phyloP scores from a whole-genome alignment of 92 coral and sea anemone species.

The Porites evermanni region DNA sequence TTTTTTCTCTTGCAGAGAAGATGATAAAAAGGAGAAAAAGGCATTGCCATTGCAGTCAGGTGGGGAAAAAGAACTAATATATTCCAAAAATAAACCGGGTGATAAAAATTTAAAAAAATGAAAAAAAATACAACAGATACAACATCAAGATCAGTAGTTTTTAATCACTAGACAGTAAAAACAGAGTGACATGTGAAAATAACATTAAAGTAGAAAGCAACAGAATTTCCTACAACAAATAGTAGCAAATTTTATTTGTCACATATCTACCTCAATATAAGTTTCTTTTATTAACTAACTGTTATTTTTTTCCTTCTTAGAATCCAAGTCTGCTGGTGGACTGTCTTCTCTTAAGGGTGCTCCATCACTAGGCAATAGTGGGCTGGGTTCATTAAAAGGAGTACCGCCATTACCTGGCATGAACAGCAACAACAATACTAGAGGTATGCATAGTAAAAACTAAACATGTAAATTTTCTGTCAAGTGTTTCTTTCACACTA shows the following conservation, averaged over 20 bases:
- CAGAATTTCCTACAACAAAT: no score
- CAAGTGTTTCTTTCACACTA: background rate
- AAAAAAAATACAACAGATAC: no score
- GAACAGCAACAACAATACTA: slow-evolving; percentile 38
- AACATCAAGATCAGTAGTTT: no score
- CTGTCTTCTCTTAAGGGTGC: slow-evolving; percentile 84
- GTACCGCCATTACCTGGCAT: slow-evolving; percentile 85
- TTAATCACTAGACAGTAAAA: no score
- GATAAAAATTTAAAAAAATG: no score
- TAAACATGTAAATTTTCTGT: background rate
- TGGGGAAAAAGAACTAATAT: background rate
- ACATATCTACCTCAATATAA: background rate
- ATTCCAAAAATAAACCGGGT: no score
- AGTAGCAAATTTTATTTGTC: no score
- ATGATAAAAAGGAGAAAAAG: slow-evolving; percentile 30
- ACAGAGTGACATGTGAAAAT: no score
- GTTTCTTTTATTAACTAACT: background rate
- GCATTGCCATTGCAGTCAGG: slow-evolving; percentile 36
- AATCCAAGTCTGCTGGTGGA: slow-evolving; percentile 59
- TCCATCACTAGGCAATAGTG: slow-evolving; percentile 77
- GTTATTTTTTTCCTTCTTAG: slow-evolving; percentile 1
- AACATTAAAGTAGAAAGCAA: no score
- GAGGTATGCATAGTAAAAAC: background rate
- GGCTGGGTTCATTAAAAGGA: slow-evolving; percentile 85
- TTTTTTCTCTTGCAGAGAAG: slow-evolving; percentile 39